phyloP scores from a whole-genome alignment of 2,797 vertebrate genomes.

The Tauraco hartlaubi region DNA sequence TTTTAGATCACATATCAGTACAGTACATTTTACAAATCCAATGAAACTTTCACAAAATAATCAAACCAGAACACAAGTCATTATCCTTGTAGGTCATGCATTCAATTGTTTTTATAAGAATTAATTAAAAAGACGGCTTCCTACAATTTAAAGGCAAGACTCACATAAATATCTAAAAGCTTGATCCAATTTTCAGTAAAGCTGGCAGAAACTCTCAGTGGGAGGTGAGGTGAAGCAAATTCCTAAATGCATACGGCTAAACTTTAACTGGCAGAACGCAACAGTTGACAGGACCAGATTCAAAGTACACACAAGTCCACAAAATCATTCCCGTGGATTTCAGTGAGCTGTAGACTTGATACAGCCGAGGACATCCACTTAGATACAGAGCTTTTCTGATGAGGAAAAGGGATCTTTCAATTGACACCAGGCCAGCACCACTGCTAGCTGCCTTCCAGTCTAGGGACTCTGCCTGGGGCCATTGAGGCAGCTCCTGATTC shows the following conservation, averaged over 20 bases:
- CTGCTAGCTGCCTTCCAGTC: neutral
- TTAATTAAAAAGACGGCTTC: neutral
- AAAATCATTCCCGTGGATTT: neutral
- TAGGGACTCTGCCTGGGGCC: neutral
- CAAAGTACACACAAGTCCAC: neutral
- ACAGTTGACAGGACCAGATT: neutral
- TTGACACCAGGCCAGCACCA: neutral
- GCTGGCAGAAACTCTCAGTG: neutral
- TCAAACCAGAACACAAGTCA: neutral
- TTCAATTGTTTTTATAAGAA: neutral
- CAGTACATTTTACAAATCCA: neutral
- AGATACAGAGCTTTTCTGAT: neutral
- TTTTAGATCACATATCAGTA: neutral
- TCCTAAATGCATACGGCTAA: neutral
- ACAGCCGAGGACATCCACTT: accelerated
- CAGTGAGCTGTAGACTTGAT: neutral
- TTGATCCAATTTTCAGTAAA: neutral
- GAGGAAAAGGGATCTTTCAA: neutral
- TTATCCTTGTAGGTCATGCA: neutral
- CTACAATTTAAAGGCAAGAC: neutral
- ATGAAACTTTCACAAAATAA: neutral
- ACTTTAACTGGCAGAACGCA: neutral
- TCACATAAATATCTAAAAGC: neutral
- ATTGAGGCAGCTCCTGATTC: accelerated
- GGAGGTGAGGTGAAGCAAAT: neutral